Base-by-base conservation (phyloP, 2,888 invertebrate genomes). In the Rhodophaea formosa region DNA sequence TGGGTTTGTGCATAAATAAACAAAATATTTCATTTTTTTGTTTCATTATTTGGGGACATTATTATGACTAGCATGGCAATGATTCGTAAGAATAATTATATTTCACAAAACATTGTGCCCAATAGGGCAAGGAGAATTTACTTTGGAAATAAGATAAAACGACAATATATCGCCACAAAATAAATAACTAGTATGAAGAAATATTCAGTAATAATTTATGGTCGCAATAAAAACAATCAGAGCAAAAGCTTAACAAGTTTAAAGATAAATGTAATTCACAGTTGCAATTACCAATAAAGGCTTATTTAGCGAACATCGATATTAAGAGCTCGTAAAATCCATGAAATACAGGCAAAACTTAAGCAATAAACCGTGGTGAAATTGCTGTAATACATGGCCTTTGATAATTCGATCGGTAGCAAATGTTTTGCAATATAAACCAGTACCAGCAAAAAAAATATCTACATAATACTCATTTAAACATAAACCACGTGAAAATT, bases 191-290 rank as follows among this genome's bases (percentile, higher is more conserved):
- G n/a, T 39, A 39, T 23, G n/a, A 39, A n/a, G n/a, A 39, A 39
- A 39, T 23, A 23, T 5, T 5, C 23, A 35, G 35, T 35, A 8
- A 10, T 10, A n/a, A 12, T 39, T 10, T 39, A 39, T 39, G 39
- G 10, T 2, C 8, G 16, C 16, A 30, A 16, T 35, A 51, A 51
- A 51, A 35, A 15, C 51, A 51, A 51, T 35, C 49, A 14, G 32
- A 51, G 51, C 32, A 46, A 29, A 44, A 46, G 23, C 46, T 46
- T 29, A 23, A 15, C 30, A 49, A 51, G 32, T 51, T 35, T 35
- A 15, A 23, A 35, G 35, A 51, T 35, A 14, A 35, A 35, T 51
- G 32, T 35, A 51, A 45, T 45, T 45, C 15, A 32, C 44, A 23
- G 15, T 16, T 35, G 32, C 3, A 39, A 51, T 46, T n/a, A 12